Evolutionary conservation across 2,113 vertebrate species (phyloP).

Genomic region (Phaethon lepturus): DNA sequence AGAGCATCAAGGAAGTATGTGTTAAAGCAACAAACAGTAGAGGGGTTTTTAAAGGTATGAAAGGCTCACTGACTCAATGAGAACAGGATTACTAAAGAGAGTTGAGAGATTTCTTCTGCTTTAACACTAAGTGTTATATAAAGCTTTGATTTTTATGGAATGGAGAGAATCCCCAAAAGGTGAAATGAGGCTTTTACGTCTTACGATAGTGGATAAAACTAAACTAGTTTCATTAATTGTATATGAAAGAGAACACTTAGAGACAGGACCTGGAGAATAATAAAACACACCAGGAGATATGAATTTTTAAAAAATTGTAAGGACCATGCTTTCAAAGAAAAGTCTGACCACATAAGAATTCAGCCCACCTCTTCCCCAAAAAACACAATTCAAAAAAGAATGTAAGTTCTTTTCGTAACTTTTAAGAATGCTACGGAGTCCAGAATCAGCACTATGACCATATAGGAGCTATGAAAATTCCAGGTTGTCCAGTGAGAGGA

Average conservation of each 20-base stretch:
- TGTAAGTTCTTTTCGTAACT: neutral
- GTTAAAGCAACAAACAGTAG: neutral
- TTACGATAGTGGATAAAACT: neutral
- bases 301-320: neutral
- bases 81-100: neutral
- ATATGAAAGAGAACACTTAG: neutral
- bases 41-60: neutral
- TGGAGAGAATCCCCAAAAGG: neutral
- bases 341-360: neutral
- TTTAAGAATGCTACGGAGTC: neutral
- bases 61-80: neutral
- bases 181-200: neutral
- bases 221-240: neutral
- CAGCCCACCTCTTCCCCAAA: neutral
- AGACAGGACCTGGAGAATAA: neutral
- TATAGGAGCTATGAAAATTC: neutral
- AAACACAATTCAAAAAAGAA: neutral
- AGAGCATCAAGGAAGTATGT: neutral
- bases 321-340: neutral
- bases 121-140: neutral
- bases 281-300: neutral
- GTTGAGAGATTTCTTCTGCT: neutral
- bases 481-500: neutral
- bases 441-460: neutral
- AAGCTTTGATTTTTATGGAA: neutral